Evolutionary conservation across 2,797 vertebrate genomes (phyloP).

Genomic region (Tinamus major): DNA sequence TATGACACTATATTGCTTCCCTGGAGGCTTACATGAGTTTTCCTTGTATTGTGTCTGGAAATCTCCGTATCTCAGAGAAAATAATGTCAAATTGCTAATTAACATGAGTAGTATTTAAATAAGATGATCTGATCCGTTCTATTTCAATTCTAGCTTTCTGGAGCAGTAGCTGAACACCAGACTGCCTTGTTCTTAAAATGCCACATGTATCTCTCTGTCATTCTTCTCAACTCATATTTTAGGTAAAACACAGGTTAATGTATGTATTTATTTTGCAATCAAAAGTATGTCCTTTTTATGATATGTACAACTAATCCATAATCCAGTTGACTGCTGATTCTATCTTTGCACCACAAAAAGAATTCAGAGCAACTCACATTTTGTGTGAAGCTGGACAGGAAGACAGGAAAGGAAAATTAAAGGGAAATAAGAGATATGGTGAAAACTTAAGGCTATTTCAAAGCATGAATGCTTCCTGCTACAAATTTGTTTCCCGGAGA

Average conservation of each 20-base stretch:
- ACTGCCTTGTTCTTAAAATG: background rate
- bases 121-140: slow-evolving; percentile 18
- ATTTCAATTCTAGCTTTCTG: slow-evolving; percentile 3
- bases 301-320: background rate
- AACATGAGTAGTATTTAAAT: background rate
- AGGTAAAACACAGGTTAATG: background rate
- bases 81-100: slow-evolving; percentile 25
- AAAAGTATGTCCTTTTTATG: background rate
- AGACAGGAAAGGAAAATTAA: background rate
- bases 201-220: background rate
- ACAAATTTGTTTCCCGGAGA: background rate
- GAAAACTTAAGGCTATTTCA: slow-evolving; percentile 22
- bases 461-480: background rate
- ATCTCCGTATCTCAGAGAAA: slow-evolving; percentile 1
- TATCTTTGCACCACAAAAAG: background rate
- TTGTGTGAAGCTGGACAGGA: background rate
- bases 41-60: background rate
- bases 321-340: background rate
- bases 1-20: slow-evolving; percentile 5
- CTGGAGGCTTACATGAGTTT: background rate
- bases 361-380: background rate
- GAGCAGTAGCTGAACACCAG: background rate
- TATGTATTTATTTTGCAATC: background rate
- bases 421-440: background rate
- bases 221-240: background rate